A percentile compares a stretch with the other conserved stretches of the same genome.
phyloP scores from a whole-genome alignment of 2,797 vertebrate genomes.

The Characodon lateralis region DNA sequence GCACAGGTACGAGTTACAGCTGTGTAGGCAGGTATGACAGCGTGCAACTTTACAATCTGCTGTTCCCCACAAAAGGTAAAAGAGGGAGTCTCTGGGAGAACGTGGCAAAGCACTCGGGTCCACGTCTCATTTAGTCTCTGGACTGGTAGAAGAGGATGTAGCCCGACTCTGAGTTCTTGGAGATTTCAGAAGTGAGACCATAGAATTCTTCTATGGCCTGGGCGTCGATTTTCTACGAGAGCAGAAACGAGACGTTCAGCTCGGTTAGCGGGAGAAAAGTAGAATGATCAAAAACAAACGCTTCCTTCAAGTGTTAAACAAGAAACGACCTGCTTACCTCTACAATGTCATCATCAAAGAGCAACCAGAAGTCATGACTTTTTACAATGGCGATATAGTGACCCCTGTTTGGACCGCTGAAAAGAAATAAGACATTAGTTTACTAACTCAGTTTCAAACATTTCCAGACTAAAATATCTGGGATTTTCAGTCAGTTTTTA shows the following conservation, averaged over 20 bases:
- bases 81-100: constrained; percentile 38
- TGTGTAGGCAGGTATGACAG: constrained; percentile 62
- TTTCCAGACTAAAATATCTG: neutral
- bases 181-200: constrained; percentile 98
- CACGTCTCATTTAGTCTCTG: constrained; percentile 85
- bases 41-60: constrained; percentile 49
- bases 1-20: constrained; percentile 72
- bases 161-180: constrained; percentile 99
- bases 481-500: neutral
- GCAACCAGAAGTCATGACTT: constrained; percentile 97
- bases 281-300: neutral
- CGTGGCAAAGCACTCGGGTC: constrained; percentile 24
- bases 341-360: constrained; percentile 98
- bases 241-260: constrained; percentile 3
- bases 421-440: constrained; percentile 6
- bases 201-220: constrained; percentile 99
- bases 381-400: constrained; percentile 99
- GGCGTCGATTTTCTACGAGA: constrained; percentile 94
- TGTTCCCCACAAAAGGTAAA: constrained; percentile 15
- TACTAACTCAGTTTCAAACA: neutral
- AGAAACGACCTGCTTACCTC: constrained; percentile 76
- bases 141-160: constrained; percentile 99
- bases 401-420: constrained; percentile 93
- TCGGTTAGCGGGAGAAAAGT: neutral
- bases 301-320: neutral